Evolutionary conservation across 2,888 invertebrate genomes (phyloP).

Genomic region (Parelbella ahira): DNA sequence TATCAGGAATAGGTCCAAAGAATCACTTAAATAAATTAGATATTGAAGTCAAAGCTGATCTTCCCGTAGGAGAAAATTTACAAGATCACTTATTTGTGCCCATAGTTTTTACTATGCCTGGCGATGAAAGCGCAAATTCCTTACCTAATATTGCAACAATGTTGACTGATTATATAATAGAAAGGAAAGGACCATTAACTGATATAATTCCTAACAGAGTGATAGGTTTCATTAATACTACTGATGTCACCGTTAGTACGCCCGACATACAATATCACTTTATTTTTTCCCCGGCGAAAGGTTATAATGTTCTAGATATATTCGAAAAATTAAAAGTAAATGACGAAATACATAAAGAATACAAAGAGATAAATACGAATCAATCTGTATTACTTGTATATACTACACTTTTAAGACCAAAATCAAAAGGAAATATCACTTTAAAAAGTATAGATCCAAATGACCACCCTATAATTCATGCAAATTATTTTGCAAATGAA

Average conservation of each 20-base stretch:
- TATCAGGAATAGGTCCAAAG: constrained; percentile 54
- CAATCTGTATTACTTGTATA: constrained; percentile 62
- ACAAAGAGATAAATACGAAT: constrained; percentile 43
- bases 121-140: constrained; percentile 39
- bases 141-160: constrained; percentile 44
- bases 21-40: constrained; percentile 41
- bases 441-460: constrained; percentile 78
- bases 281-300: constrained; percentile 44
- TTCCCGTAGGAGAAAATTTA: constrained; percentile 50
- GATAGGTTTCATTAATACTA: constrained; percentile 51
- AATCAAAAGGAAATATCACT: constrained; percentile 83
- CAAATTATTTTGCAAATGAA: constrained; percentile 82
- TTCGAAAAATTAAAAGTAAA: constrained; percentile 41
- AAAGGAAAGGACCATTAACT: constrained; percentile 68
- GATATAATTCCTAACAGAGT: constrained; percentile 58
- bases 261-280: constrained; percentile 57
- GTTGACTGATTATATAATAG: constrained; percentile 65
- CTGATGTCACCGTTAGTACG: constrained; percentile 41
- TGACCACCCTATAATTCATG: constrained; percentile 59
- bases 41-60: constrained; percentile 40
- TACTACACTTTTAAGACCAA: constrained; percentile 83
- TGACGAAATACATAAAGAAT: constrained; percentile 43
- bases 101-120: constrained; percentile 48
- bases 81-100: constrained; percentile 49
- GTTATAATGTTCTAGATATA: constrained; percentile 43